Conservation (phyloP, 2,797 vertebrate genomes). For the Sebastes trivittatus region DNA sequence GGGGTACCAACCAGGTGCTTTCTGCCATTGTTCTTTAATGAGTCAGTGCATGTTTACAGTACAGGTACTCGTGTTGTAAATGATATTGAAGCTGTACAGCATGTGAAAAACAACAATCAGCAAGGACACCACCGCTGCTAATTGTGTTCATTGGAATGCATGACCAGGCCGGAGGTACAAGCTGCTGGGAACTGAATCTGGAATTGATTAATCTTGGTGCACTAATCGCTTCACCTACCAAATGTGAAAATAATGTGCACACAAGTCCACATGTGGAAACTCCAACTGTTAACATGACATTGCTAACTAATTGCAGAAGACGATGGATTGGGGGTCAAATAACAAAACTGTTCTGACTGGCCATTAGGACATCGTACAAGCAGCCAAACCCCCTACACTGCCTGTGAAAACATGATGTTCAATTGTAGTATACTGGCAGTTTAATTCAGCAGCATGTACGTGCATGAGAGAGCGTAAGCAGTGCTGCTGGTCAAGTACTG, state of each 20-base stretch:
- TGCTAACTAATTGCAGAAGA: background rate
- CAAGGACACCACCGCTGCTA: background rate
- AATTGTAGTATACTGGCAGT: background rate
- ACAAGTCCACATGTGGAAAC: background rate
- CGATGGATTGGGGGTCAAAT: background rate
- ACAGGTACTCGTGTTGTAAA: background rate
- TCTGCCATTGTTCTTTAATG: background rate
- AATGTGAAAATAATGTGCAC: constrained; percentile 35
- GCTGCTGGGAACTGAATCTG: background rate
- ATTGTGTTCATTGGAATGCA: constrained; percentile 7
- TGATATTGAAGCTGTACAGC: background rate
- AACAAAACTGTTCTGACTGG: background rate
- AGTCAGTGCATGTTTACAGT: background rate
- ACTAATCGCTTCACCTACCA: constrained; percentile 1
- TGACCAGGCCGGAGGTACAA: background rate
- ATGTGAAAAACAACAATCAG: background rate
- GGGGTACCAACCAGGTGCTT: background rate
- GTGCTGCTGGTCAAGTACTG: background rate
- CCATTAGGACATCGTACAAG: background rate
- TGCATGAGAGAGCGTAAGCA: background rate
- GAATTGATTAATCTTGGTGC: constrained; percentile 6
- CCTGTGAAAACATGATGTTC: background rate
- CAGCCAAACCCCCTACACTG: background rate
- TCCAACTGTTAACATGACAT: constrained; percentile 14
- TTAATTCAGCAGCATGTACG: background rate